Evolutionary conservation across 2,113 vertebrate species (phyloP), one percentile per base, ranked within the genome.

Genomic region (Corvus cornix): DNA sequence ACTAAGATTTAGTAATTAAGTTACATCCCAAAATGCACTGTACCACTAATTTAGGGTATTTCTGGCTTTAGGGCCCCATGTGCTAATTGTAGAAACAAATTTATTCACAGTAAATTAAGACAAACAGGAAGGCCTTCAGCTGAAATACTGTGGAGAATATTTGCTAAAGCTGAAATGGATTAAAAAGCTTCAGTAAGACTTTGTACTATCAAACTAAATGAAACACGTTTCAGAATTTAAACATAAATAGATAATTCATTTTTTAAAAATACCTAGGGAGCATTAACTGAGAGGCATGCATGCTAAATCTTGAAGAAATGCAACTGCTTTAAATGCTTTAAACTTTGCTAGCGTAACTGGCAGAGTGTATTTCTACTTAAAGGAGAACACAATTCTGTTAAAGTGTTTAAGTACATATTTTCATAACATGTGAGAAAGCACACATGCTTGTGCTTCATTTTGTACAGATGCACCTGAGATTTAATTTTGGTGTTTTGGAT

Each of bases 61-160:
- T 96, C 74, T 93, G 69, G 77, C 80, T 91, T 94, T 66, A 87
- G 84, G 62, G 80, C 41, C 43, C 35, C 63, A 23, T 63, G 27
- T 87, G 59, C n/a, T 90, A 95, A 89, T 94, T 94, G 58, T 51
- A 87, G 84, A 95, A 93, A 70, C 84, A 90, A 95, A 95, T 96
- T 94, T 93, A 89, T 96, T 90, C 87, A 60, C 55, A 89, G 49
- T 83, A 69, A 95, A 91, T 94, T 60, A 94, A 93, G 78, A 69
- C 81, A 94, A 94, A 91, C 56, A 84, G 66, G 89, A 94, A 92
- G 20, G 39, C 49, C 73, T 91, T 92, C 44, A 89, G 60, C 67
- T 76, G 87, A 92, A 89, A 82, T 84, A 68, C 84, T 91, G 46
- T 43, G 28, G 73, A 96, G 87, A 74, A 93, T 63, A 41, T 84